These are phyloP conservation scores for Philhelius pedissequus DNA, from an alignment of 2,888 invertebrate species.

Conservation along the genomic window DNA sequence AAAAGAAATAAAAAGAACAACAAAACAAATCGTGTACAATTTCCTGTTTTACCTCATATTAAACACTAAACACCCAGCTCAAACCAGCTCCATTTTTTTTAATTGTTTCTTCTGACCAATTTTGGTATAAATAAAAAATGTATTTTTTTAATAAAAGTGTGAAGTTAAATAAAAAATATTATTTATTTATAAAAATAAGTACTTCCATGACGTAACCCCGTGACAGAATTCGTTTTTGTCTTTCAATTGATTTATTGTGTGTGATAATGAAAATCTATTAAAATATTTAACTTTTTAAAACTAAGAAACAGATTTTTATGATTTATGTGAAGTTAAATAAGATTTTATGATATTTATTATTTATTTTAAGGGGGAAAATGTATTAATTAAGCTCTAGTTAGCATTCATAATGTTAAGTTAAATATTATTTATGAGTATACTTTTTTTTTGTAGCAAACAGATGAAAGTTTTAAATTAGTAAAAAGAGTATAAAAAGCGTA, in stretches of 20 bases:
- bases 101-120: slow-evolving; percentile 48
- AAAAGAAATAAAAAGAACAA: background rate
- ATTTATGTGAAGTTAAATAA: slow-evolving; percentile 43
- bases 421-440: slow-evolving; percentile 31
- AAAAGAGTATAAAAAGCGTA: slow-evolving; percentile 41
- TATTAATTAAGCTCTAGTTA: slow-evolving; percentile 54
- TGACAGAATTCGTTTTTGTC: slow-evolving; percentile 26
- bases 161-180: background rate
- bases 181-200: background rate
- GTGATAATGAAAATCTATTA: slow-evolving; percentile 47
- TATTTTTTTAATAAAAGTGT: slow-evolving; percentile 3
- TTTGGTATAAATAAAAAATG: slow-evolving; percentile 35
- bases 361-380: slow-evolving; percentile 19
- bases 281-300: slow-evolving; percentile 51
- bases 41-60: slow-evolving; percentile 35
- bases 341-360: background rate
- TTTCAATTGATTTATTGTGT: slow-evolving; percentile 7
- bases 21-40: slow-evolving; percentile 2
- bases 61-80: slow-evolving; percentile 63
- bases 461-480: slow-evolving; percentile 24
- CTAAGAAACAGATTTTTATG: slow-evolving; percentile 58
- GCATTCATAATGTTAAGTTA: slow-evolving; percentile 44
- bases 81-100: slow-evolving; percentile 52
- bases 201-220: slow-evolving; percentile 29
- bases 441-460: slow-evolving; percentile 39